Evolutionary conservation across 2,113 vertebrate genomes (phyloP).

Genomic region (Gymnorhina tibicen): DNA sequence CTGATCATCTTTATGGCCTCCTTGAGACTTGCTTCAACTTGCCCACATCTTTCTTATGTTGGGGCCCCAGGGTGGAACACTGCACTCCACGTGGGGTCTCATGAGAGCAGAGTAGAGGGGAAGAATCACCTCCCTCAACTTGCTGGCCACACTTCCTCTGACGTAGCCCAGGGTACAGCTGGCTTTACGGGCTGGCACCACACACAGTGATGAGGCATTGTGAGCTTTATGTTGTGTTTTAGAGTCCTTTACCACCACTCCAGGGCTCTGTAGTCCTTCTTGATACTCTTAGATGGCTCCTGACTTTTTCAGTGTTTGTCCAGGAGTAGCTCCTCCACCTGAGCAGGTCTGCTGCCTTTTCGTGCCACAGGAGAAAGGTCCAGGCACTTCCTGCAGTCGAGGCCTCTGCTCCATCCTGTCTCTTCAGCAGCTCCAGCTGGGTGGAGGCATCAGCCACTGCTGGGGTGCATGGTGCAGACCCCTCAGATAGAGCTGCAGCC

Average conservation of each 20-base stretch:
- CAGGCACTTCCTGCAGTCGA: background rate
- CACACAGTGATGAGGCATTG: background rate
- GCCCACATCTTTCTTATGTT: background rate
- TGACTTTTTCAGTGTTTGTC: background rate
- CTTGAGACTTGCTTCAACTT: background rate
- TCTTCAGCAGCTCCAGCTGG: background rate
- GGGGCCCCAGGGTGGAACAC: background rate
- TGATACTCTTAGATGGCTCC: background rate
- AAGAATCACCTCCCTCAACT: background rate
- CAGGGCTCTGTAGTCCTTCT: background rate
- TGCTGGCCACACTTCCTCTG: background rate
- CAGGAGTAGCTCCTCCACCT: background rate
- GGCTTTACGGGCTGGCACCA: background rate
- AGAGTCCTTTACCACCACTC: background rate
- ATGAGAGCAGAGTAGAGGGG: background rate
- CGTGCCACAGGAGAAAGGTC: background rate
- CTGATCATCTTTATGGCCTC: background rate
- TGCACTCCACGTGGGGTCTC: background rate
- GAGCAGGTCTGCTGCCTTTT: background rate
- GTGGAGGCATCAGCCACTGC: rapidly evolving
- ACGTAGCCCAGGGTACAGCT: background rate
- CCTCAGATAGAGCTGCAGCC: background rate
- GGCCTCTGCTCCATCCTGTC: background rate
- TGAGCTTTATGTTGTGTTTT: background rate
- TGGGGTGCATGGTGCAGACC: background rate